These are phyloP conservation scores for Rhynchotus rufescens DNA, from an alignment of 2,797 vertebrate genomes.

Conservation along the genomic window DNA sequence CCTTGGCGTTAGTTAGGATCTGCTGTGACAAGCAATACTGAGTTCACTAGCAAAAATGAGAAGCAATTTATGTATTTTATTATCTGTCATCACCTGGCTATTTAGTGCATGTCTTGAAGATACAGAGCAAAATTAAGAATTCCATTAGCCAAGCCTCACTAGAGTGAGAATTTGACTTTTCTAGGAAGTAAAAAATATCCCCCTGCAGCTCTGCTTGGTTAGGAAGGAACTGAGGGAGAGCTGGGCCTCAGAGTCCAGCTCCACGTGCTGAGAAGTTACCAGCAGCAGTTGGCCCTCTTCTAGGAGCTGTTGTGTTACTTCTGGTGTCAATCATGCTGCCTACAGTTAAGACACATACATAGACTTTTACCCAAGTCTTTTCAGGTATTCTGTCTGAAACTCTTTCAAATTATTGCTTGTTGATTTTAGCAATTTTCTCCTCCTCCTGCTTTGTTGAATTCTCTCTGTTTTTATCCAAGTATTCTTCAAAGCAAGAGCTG, in stretches of 20 bases:
- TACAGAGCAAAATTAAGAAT: not conserved
- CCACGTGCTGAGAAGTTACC: not conserved
- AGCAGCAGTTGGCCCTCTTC: not conserved
- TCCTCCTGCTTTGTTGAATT: not conserved
- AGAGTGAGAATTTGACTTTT: not conserved
- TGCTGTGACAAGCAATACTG: not conserved
- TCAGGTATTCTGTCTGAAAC: not conserved
- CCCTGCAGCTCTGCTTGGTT: not conserved
- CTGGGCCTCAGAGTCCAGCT: not conserved
- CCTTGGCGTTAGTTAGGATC: not conserved
- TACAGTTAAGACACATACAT: not conserved
- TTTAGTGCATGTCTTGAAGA: not conserved
- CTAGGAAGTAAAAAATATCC: not conserved
- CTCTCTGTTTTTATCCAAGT: not conserved
- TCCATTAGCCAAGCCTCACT: not conserved
- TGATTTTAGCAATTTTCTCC: not conserved
- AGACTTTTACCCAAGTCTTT: not conserved
- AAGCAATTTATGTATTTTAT: not conserved
- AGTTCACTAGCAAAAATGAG: not conserved
- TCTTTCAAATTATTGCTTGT: not conserved
- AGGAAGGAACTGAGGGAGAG: not conserved
- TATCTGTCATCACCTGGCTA: not conserved
- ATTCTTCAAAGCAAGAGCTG: conserved; percentile 39
- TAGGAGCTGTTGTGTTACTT: not conserved
- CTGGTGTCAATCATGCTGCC: not conserved